These are phyloP conservation scores for Exephanes ischioxanthus DNA, from an alignment of 2,888 invertebrate genomes.

Conservation along the genomic window DNA sequence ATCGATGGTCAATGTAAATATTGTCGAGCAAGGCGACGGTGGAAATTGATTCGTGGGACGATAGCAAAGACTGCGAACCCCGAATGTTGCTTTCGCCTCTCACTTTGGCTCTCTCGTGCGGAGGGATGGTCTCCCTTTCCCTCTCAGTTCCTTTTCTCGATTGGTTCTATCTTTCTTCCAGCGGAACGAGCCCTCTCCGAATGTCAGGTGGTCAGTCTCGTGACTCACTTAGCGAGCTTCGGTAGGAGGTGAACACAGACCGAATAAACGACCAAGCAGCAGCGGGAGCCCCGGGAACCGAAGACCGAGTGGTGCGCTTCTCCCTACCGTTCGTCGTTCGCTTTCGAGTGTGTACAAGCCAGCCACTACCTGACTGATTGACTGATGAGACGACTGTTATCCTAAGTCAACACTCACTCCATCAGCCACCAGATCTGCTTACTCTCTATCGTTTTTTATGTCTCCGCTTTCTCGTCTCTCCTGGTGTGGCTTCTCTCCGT, in stretches of 20 bases:
- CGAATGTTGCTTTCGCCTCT: neutral
- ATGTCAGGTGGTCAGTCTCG: conserved; percentile 78
- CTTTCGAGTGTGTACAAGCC: conserved; percentile 51
- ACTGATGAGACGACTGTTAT: conserved; percentile 84
- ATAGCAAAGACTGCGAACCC: neutral
- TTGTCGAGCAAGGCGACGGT: conserved; percentile 3
- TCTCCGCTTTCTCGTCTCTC: conserved; percentile 45
- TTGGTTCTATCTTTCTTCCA: conserved; percentile 38
- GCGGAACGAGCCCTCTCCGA: conserved; percentile 63
- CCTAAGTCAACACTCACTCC: conserved; percentile 85
- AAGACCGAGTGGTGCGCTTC: conserved; percentile 79
- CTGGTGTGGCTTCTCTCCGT: conserved; percentile 18
- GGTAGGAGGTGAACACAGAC: conserved; percentile 71
- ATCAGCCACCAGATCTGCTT: conserved; percentile 80
- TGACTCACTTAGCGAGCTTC: conserved; percentile 80
- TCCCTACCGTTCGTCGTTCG: conserved; percentile 72
- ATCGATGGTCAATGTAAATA: neutral
- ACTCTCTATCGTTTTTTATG: conserved; percentile 50
- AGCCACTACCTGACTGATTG: conserved; percentile 84
- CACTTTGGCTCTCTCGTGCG: conserved; percentile 8
- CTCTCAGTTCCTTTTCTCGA: conserved; percentile 10
- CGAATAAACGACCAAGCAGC: conserved; percentile 53
- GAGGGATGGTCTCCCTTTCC: conserved; percentile 19
- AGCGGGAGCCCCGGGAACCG: conserved; percentile 62
- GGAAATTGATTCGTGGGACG: neutral